Evolutionary conservation across 2,797 vertebrate species (phyloP), one percentile per base, ranked within the genome.

Genomic region (Periparus ater): DNA sequence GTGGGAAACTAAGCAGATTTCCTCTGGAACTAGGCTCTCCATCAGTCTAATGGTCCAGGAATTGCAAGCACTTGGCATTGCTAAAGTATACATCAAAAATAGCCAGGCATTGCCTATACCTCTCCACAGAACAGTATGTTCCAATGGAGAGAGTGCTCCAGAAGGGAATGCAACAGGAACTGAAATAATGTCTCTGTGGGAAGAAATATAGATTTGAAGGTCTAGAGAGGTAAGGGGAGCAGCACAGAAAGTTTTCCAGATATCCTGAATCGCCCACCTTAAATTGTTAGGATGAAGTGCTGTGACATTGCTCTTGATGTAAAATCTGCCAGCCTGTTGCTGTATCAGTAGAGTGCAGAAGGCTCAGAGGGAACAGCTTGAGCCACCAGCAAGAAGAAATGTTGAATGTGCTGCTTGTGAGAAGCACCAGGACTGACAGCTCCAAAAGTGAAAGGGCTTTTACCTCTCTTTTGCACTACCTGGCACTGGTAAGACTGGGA

Each of bases 301-400:
- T 82, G 67, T 4, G 0, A 58, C 15, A 0, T 32, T 71, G 67
- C 34, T 92, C 65, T 55, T 80, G 47, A 54, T 80, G 54, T 62
- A 81, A 81, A 81, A 91, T 72, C 50, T 75, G 75, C 71, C 61
- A 87, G 85, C 54, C 78, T 81, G 87, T 83, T 97, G 93, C 91
- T 21, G 12, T 88, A 91, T 45, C 92, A 96, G 53, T 68, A 54
- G 44, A 66, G 62, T 26, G 62, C 89, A 75, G 79, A 47, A 96
- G 61, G 25, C 62, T 71, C 1, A 0, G 61, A 54, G n/a, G 74
- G 62, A 95, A 62, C 61, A 85, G 50, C 92, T 18, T 88, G 78
- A 92, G 58, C 68, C 81, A 78, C 11, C 8, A 80, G 44, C 72
- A 34, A 62, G 77, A 58, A 57, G 42, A 74, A 89, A 94, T 42